These are phyloP conservation scores for Chaetops frenatus DNA, from an alignment of 2,113 vertebrate genomes.

Conservation along the genomic window DNA sequence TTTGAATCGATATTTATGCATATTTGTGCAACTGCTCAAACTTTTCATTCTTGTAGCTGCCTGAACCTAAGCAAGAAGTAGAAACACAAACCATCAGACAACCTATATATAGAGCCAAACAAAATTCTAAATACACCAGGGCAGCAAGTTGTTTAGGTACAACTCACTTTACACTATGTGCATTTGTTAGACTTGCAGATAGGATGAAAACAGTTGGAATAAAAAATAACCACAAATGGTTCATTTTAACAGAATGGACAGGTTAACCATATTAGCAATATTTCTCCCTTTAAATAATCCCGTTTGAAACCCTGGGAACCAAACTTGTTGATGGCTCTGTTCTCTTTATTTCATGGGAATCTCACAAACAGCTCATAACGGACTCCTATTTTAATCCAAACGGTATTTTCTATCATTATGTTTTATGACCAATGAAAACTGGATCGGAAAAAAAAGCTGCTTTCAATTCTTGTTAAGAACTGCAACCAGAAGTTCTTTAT, in stretches of 20 bases:
- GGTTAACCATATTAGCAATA: background rate
- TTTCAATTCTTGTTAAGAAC: background rate
- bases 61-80: background rate
- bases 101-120: fast-evolving
- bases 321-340: background rate
- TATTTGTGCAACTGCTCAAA: background rate
- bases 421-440: background rate
- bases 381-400: background rate
- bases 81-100: background rate
- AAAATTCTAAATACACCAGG: background rate
- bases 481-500: background rate
- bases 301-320: background rate
- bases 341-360: background rate
- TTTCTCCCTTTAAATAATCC: background rate
- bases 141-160: background rate
- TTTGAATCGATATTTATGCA: background rate
- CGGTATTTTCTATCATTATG: background rate
- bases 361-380: background rate
- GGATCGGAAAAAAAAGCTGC: background rate
- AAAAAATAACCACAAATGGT: background rate
- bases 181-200: background rate
- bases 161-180: background rate
- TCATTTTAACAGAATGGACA: background rate
- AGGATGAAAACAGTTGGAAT: background rate
- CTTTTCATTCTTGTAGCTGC: background rate